Evolutionary conservation across 2,888 invertebrate species (phyloP).

Genomic region (Callinectes sapidus): DNA sequence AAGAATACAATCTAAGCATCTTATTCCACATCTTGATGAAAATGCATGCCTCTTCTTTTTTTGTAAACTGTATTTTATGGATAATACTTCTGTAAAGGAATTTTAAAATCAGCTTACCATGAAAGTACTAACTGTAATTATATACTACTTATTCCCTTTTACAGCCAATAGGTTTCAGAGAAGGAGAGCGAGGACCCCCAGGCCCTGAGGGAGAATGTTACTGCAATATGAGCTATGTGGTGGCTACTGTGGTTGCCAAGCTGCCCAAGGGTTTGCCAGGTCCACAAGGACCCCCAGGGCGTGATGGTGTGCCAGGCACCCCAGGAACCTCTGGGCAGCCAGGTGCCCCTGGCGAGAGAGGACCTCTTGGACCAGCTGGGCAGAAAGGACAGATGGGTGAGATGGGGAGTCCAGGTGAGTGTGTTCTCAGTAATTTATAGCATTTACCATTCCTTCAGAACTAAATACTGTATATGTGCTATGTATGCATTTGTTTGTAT

Average conservation of each 20-base stretch:
- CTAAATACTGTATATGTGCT: not conserved
- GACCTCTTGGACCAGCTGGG: constrained; percentile 73
- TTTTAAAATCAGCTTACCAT: not conserved
- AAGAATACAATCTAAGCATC: not conserved
- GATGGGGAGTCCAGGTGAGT: constrained; percentile 47
- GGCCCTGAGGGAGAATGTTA: constrained; percentile 49
- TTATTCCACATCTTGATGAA: not conserved
- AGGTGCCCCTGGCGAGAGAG: constrained; percentile 75
- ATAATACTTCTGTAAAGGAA: not conserved
- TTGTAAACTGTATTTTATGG: not conserved
- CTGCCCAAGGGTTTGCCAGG: constrained; percentile 70
- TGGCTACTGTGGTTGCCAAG: constrained; percentile 34
- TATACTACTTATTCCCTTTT: not conserved
- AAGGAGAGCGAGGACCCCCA: constrained; percentile 39
- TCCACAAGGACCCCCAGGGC: constrained; percentile 74
- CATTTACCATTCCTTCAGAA: not conserved
- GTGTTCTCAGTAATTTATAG: not conserved
- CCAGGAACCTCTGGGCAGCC: constrained; percentile 73
- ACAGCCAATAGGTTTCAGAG: constrained; percentile 42
- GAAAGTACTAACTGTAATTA: not conserved
- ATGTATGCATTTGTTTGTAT: not conserved
- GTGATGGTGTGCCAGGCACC: constrained; percentile 74
- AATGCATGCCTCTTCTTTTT: not conserved
- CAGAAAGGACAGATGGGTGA: constrained; percentile 64
- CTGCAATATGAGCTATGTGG: constrained; percentile 48